Base-by-base conservation (phyloP, 1,140 invertebrate species). In the Drusus annulatus region DNA sequence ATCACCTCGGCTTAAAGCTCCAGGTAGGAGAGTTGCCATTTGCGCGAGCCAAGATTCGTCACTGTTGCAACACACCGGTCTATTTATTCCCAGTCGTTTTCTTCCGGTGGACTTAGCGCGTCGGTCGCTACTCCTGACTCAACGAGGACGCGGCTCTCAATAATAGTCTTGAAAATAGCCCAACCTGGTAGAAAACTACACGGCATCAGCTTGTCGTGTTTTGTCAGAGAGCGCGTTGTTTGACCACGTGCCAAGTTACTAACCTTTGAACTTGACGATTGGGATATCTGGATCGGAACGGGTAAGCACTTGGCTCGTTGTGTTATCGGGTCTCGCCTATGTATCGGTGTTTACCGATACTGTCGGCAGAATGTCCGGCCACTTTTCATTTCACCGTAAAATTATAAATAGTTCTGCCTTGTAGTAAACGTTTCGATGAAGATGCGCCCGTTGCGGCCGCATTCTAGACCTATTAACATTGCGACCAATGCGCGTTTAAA, bases 1-100 rank as follows among this genome's bases (percentile, higher is more conserved):
- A 45, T 45, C 36, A 45, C 36, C 36, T 45, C 36, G 2, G 36
- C 36, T 45, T 45, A 10, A 21, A 17, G n/a, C 54, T 13, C 56
- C 63, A 68, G 63, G 63, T 68, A 68, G 63, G 28, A 68, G 31
- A 65, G 8, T 68, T 45, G 63, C 63, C 63, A 45, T 68, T 68
- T 36, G 63, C 6, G 1, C 63, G 5, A 31, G 63, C 63, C 63
- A 68, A 68, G 63, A 68, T 68, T 68, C 63, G 63, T 68, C 63
- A 68, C 23, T 31, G 23, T 17, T 31, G 28, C 23, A 23, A 60
- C 56, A 60, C 19, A 23, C 63, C 28, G 63, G 63, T 36, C 63
- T 68, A 68, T 68, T 68, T 68, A 68, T 68, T 68, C 23, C 63
- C 16, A 17, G 2, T 63, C 8, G 21, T 17, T 45, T 31, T 68